A percentile compares a stretch with the other conserved stretches of the same genome.
Conservation (phyloP, 2,797 vertebrate genomes). For the Protosalanx chinensis region DNA sequence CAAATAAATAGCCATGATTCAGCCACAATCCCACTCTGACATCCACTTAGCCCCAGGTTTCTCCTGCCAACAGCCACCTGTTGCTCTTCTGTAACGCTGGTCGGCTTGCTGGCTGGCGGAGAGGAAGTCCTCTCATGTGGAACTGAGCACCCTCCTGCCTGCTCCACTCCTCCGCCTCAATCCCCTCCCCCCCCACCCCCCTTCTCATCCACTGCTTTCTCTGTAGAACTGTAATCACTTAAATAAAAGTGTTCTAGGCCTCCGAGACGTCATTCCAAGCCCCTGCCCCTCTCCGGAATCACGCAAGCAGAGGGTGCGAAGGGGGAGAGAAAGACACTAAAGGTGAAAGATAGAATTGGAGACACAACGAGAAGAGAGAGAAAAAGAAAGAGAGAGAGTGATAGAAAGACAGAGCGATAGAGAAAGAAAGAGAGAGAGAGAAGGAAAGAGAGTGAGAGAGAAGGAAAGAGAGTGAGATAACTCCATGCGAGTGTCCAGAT, state of each 20-base stretch:
- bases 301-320: constrained; percentile 15
- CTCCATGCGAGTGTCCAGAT: constrained; percentile 53
- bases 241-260: constrained; percentile 60
- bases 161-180: not conserved
- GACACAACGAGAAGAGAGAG: no score
- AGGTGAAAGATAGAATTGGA: not conserved
- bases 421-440: constrained; percentile 34
- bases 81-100: constrained; percentile 67
- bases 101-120: constrained; percentile 61
- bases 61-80: constrained; percentile 70
- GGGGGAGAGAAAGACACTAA: not conserved
- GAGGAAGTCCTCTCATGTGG: constrained; percentile 72
- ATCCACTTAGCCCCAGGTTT: constrained; percentile 71
- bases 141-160: constrained; percentile 50
- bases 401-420: constrained; percentile 18
- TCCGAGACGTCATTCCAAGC: constrained; percentile 48
- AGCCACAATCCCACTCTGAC: constrained; percentile 66
- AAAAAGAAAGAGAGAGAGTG: constrained; percentile 29
- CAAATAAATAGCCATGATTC: constrained; percentile 73
- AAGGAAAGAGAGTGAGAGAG: constrained; percentile 25
- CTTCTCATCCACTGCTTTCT: constrained; percentile 23
- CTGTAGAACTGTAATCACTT: constrained; percentile 60
- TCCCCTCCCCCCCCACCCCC: not conserved
- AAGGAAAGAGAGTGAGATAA: constrained; percentile 26
- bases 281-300: constrained; percentile 48